phyloP scores from a whole-genome alignment of 2,888 invertebrate species.

The Campoplex nolae region DNA sequence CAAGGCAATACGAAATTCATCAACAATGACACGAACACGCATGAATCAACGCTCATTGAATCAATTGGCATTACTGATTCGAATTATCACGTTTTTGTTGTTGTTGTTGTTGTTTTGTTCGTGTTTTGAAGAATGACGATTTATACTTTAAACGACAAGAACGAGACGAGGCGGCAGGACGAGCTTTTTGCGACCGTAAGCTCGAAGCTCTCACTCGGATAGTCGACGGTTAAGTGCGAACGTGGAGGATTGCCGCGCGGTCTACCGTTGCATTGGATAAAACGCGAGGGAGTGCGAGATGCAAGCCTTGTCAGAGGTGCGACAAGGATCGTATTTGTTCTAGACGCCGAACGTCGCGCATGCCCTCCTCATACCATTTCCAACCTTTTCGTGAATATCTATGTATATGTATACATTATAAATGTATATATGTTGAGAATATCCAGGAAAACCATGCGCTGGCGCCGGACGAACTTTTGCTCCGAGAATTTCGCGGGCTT shows the following conservation, averaged over 20 bases:
- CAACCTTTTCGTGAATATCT: conserved; percentile 21
- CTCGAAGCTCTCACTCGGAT: conserved; percentile 78
- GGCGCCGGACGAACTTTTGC: conserved; percentile 52
- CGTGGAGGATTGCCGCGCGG: conserved; percentile 70
- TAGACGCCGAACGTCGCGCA: conserved; percentile 70
- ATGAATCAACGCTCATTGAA: conserved; percentile 45
- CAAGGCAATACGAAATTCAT: conserved; percentile 5
- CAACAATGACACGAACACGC: conserved; percentile 49
- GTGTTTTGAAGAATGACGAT: conserved; percentile 6
- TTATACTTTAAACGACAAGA: conserved; percentile 38
- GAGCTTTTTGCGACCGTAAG: conserved; percentile 64
- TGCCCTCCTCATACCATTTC: conserved; percentile 62
- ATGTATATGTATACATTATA: conserved; percentile 32
- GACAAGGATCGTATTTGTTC: conserved; percentile 62
- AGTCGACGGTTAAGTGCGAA: conserved; percentile 81
- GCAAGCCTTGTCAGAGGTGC: conserved; percentile 59
- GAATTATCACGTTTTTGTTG: conserved; percentile 21
- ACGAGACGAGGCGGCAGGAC: conserved; percentile 44
- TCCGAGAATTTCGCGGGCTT: conserved; percentile 64
- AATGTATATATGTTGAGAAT: conserved; percentile 10
- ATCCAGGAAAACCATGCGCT: conserved; percentile 37
- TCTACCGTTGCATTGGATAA: conserved; percentile 62
- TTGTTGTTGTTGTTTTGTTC: background rate
- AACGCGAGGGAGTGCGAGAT: conserved; percentile 69
- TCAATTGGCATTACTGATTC: conserved; percentile 46